phyloP scores from a whole-genome alignment of 2,113 vertebrate species.

The Syngnathus scovelli region DNA sequence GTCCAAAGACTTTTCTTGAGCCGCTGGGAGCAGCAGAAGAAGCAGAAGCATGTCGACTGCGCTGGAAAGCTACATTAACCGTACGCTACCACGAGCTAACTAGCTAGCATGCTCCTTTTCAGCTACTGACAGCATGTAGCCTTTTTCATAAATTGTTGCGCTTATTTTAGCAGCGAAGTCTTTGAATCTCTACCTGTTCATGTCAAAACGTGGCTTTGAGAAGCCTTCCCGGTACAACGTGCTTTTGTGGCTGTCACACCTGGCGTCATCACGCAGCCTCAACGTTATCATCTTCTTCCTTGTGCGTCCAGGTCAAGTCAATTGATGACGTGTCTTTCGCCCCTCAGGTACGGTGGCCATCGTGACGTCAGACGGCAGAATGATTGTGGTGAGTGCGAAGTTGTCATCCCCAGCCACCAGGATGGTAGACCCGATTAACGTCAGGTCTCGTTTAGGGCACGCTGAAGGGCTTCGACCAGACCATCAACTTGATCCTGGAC shows the following conservation, averaged over 20 bases:
- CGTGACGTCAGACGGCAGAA: constrained; percentile 92
- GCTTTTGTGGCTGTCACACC: not conserved
- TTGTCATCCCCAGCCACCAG: too few species aligned
- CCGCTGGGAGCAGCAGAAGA: not conserved
- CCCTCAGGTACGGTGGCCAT: constrained; percentile 89
- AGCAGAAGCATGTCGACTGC: constrained; percentile 70
- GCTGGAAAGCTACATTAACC: constrained; percentile 77
- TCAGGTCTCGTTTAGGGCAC: constrained; percentile 75
- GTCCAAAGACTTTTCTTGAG: not conserved
- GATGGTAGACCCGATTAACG: not conserved
- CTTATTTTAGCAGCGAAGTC: not conserved
- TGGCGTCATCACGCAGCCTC: not conserved
- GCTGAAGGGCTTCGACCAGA: constrained; percentile 97
- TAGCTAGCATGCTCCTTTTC: constrained; percentile 17
- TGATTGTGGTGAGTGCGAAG: constrained; percentile 90
- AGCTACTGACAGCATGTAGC: constrained; percentile 17
- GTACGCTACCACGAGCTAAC: constrained; percentile 62
- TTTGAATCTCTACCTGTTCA: not conserved
- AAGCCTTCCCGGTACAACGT: too few species aligned
- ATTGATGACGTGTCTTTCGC: too few species aligned
- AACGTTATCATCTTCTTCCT: not conserved
- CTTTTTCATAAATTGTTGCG: not conserved
- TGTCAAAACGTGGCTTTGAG: not conserved
- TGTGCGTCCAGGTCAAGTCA: not conserved
- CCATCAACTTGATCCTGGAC: constrained; percentile 97